Percentiles rank a stretch among this genome's conserved stretches.
Conservation (phyloP, 2,888 invertebrate species). For the Drosophila mimetica region DNA sequence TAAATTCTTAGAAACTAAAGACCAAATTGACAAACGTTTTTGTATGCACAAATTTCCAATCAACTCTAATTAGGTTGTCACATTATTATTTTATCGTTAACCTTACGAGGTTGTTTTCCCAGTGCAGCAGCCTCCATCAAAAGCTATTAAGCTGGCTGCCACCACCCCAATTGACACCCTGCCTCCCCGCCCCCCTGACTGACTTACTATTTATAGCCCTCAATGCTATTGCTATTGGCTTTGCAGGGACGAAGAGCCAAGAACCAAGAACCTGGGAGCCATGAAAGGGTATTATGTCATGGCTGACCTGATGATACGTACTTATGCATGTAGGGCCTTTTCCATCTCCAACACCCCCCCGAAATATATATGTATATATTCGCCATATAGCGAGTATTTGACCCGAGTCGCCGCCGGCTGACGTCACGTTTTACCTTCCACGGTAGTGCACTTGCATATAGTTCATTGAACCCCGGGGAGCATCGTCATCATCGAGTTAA, state of each 20-base stretch:
- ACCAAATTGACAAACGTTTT: background rate
- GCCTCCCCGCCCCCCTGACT: background rate
- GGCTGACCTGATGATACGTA: slow-evolving; percentile 61
- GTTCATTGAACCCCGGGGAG: slow-evolving; percentile 61
- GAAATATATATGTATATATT: slow-evolving; percentile 3
- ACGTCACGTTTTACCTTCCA: slow-evolving; percentile 82
- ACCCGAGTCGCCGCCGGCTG: slow-evolving; percentile 50
- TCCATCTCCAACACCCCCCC: too few species aligned
- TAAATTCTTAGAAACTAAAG: background rate
- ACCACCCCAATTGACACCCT: slow-evolving; percentile 57
- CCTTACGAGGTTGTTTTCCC: background rate
- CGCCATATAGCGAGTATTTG: slow-evolving; percentile 7
- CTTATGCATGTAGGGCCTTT: slow-evolving; percentile 16
- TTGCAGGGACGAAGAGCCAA: background rate
- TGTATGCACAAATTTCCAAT: background rate
- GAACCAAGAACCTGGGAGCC: slow-evolving; percentile 35
- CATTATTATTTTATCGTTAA: slow-evolving; percentile 2
- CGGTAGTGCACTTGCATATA: slow-evolving; percentile 63
- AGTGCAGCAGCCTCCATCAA: slow-evolving; percentile 15
- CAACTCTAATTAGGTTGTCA: background rate
- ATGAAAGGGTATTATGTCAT: slow-evolving; percentile 78
- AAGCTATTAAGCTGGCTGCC: slow-evolving; percentile 21
- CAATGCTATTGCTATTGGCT: slow-evolving; percentile 54
- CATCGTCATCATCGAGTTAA: slow-evolving; percentile 45
- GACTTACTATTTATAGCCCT: slow-evolving; percentile 61